phyloP scores from a whole-genome alignment of 2,888 invertebrate species.

The Bellardia bayeri region DNA sequence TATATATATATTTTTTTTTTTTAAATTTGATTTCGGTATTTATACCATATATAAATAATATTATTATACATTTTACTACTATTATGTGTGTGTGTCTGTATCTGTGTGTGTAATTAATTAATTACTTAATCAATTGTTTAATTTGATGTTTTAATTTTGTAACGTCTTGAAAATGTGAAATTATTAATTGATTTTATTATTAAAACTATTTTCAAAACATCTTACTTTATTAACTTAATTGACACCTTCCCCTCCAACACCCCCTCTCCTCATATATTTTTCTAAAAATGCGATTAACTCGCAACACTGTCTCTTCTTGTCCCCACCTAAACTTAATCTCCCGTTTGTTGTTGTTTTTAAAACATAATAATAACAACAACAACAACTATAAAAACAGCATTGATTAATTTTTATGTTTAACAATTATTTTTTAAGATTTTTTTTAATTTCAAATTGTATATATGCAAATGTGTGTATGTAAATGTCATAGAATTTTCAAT shows the following conservation, averaged over 20 bases:
- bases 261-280: background rate
- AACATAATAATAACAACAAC: background rate
- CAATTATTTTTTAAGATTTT: constrained; percentile 31
- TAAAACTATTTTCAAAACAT: background rate
- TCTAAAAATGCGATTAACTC: constrained; percentile 7
- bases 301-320: constrained; percentile 34
- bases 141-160: constrained; percentile 68
- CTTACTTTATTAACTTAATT: too few species aligned
- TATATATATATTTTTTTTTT: constrained; percentile 15
- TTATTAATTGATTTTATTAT: constrained; percentile 55
- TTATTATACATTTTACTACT: constrained; percentile 34
- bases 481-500: constrained; percentile 66
- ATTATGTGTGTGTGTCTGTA: constrained; percentile 42
- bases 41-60: constrained; percentile 23
- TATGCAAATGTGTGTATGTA: constrained; percentile 68
- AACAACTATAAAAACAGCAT: constrained; percentile 25
- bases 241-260: background rate
- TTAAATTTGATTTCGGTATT: constrained; percentile 53
- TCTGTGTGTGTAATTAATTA: constrained; percentile 56
- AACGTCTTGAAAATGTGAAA: constrained; percentile 72
- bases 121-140: constrained; percentile 58
- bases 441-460: constrained; percentile 57
- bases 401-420: constrained; percentile 51
- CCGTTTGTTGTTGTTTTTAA: constrained; percentile 31
- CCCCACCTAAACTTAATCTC: constrained; percentile 20